phyloP scores from a whole-genome alignment of 2,888 invertebrate species.

The Dicyrtoma fusca region DNA sequence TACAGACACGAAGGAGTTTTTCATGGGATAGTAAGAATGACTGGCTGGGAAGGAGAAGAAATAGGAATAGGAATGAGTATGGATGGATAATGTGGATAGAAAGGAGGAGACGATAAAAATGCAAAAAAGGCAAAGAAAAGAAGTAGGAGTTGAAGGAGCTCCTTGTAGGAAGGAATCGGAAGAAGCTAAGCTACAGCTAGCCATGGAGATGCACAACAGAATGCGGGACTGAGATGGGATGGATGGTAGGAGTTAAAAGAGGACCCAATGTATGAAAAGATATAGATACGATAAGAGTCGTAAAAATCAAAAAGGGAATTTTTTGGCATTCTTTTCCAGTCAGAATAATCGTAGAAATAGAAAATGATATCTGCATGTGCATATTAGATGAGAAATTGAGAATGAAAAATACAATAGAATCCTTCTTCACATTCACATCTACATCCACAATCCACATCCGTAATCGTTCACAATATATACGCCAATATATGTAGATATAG shows the following conservation, averaged over 20 bases:
- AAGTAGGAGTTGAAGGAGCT: slow-evolving; percentile 10
- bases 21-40: too few relatives aligned
- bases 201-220: too few relatives aligned
- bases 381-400: slow-evolving; percentile 30
- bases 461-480: neutral
- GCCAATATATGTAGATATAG: too few relatives aligned
- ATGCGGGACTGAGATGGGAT: neutral
- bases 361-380: slow-evolving; percentile 44
- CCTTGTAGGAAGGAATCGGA: neutral
- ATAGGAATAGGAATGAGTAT: slow-evolving; percentile 24
- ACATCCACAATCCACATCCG: neutral
- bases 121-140: slow-evolving; percentile 37
- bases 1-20: too few relatives aligned
- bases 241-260: neutral
- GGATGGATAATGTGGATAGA: slow-evolving; percentile 39
- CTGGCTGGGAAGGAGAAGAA: slow-evolving; percentile 16
- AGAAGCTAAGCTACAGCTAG: neutral
- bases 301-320: slow-evolving; percentile 50
- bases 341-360: slow-evolving; percentile 48
- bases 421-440: neutral
- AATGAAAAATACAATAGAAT: slow-evolving; percentile 16
- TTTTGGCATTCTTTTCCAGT: slow-evolving; percentile 46
- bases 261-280: slow-evolving; percentile 29
- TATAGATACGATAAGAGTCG: slow-evolving; percentile 48
- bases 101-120: slow-evolving; percentile 41